Base-by-base conservation (phyloP, 35 echinoderm and acorn worm species). In the Stichopus chloronotus region DNA sequence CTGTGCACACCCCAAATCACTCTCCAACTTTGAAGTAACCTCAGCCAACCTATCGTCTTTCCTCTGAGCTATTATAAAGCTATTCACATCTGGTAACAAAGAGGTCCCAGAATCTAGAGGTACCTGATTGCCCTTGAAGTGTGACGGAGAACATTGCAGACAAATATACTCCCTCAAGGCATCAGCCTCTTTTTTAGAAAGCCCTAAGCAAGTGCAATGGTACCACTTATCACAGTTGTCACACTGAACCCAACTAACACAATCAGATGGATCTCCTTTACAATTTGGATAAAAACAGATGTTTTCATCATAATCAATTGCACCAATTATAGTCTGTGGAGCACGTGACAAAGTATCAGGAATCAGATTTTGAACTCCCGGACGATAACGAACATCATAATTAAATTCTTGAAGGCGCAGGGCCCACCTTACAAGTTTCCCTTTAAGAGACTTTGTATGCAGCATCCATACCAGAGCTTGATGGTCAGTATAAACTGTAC, bases 401-500 rank as follows among this genome's bases (percentile, higher is more conserved):
- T 21, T 16, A 93, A 93, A 90, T 20, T 83, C 74, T 24, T 95
- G 91, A 4, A 95, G 83, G 52, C 52, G 12, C 52, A 95, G 72
- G 59, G 85, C 59, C 94, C 83, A 93, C 9, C 91, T 43, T 9
- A 72, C 76, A 11, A 95, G 56, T 74, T 85, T 77, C 13, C 92
- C 86, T 52, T 57, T 80, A 16, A 58, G 59, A 14, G 83, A 87
- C 13, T 57, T 23, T 53, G 79, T 56, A 1, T 52, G 30, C 2
- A 93, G 79, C n/a, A 95, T 14, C 91, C 94, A 95, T 16, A 84
- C 55, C 9, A 93, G 63, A 4, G 91, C 91, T 24, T 93, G 94
- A 30, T 95, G 84, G 78, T 95, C 91, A 9, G 91, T 95, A 56
- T 88, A 54, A 13, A 95, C 86, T 19, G 4, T 23, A 25, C 5